phyloP scores from a whole-genome alignment of 2,113 vertebrate genomes.

The Albula goreensis region DNA sequence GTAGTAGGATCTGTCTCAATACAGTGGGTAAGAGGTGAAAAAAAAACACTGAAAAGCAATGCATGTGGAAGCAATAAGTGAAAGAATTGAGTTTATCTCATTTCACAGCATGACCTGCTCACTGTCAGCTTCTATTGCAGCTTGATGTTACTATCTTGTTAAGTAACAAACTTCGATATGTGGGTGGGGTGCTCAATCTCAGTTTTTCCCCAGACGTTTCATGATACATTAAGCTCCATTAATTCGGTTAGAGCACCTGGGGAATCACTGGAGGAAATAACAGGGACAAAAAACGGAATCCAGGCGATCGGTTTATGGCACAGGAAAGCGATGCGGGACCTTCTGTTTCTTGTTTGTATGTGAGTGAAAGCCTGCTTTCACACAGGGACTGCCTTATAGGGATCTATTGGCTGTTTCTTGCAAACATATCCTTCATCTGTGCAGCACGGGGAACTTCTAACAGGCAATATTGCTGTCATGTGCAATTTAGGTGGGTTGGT shows the following conservation, averaged over 20 bases:
- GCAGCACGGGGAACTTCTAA: conserved; percentile 17
- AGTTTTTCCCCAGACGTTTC: conserved; percentile 36
- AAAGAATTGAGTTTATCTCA: background rate
- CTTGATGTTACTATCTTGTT: background rate
- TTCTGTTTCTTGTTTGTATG: conserved; percentile 27
- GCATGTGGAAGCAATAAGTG: background rate
- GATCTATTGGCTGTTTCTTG: conserved; percentile 39
- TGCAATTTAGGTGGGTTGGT: conserved; percentile 21
- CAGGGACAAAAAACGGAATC: conserved; percentile 32
- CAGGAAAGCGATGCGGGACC: conserved; percentile 15
- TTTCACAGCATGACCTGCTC: background rate
- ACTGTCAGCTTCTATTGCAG: background rate
- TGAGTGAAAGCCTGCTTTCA: conserved; percentile 23
- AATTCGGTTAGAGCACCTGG: conserved; percentile 45
- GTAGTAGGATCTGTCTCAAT: too few relatives aligned
- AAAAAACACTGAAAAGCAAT: background rate
- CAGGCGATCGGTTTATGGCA: conserved; percentile 13
- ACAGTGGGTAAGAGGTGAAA: too few relatives aligned
- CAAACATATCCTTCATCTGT: conserved; percentile 24
- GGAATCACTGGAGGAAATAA: conserved; percentile 31
- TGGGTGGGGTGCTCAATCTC: conserved; percentile 30
- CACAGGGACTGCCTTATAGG: conserved; percentile 42
- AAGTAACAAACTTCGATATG: conserved; percentile 31
- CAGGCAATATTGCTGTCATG: conserved; percentile 1
- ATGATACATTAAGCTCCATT: conserved; percentile 49